A percentile compares a stretch with the other conserved stretches of the same genome.
Conservation (phyloP, 2,888 invertebrate species). For the Crioceris asparagi region DNA sequence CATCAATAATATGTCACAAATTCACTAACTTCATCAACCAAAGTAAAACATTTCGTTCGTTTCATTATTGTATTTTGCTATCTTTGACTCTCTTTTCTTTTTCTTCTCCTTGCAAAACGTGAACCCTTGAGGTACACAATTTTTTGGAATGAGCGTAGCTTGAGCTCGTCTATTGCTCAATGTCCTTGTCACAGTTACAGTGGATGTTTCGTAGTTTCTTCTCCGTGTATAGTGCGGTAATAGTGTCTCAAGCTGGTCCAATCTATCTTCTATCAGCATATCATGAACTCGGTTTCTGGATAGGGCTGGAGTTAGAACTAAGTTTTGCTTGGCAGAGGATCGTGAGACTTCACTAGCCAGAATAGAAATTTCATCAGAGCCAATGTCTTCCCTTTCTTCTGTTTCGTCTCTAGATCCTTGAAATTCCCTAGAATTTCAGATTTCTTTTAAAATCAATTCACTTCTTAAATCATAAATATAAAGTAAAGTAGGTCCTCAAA, state of each 20-base stretch:
- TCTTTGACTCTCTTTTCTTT: conserved; percentile 24
- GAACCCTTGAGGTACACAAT: conserved; percentile 34
- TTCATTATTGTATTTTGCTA: conserved; percentile 16
- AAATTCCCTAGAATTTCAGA: no score
- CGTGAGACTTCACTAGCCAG: conserved; percentile 23
- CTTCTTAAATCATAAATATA: no score
- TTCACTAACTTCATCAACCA: conserved; percentile 12
- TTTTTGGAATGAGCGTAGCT: conserved; percentile 34
- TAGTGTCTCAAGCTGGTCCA: conserved; percentile 34
- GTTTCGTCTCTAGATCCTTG: no score
- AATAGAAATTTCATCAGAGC: conserved; percentile 5
- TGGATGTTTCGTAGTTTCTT: conserved; percentile 32
- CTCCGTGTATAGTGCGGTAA: conserved; percentile 34
- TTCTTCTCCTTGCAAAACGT: conserved; percentile 27
- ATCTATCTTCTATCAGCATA: conserved; percentile 34
- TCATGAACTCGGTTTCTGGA: conserved; percentile 23
- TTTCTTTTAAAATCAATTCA: no score
- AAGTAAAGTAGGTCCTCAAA: no score
- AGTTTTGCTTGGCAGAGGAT: conserved; percentile 13
- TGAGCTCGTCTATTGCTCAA: conserved; percentile 27
- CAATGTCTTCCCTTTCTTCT: no score
- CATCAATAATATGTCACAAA: no score
- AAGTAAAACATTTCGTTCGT: conserved; percentile 17
- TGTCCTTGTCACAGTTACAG: conserved; percentile 34
- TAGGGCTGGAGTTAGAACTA: conserved; percentile 26